phyloP scores from a whole-genome alignment of 2,797 vertebrate species.

The Paratrypauchen microcephalus region DNA sequence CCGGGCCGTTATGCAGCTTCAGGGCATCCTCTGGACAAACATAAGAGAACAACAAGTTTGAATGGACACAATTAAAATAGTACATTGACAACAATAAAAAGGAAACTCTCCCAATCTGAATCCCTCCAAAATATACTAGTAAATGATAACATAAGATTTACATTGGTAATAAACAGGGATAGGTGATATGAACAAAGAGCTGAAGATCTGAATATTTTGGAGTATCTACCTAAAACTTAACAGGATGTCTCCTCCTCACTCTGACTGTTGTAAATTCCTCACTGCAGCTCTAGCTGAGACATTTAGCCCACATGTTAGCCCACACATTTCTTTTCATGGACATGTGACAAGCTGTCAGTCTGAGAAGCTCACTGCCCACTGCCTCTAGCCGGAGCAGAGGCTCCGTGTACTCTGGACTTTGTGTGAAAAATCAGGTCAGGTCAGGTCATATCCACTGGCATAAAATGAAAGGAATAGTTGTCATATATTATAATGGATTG shows the following conservation, averaged over 20 bases:
- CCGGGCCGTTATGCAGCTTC: conserved; percentile 88
- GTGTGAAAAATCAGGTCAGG: conserved; percentile 18
- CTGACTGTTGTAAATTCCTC: conserved; percentile 74
- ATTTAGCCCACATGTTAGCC: conserved; percentile 55
- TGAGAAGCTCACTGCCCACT: conserved; percentile 27
- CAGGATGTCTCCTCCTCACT: conserved; percentile 46
- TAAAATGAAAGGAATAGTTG: conserved; percentile 51
- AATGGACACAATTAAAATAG: background rate
- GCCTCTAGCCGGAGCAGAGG: conserved; percentile 28
- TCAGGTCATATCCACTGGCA: conserved; percentile 56
- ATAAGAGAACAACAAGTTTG: conserved; percentile 7
- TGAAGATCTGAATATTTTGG: background rate
- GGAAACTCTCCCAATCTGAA: background rate
- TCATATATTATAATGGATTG: conserved; percentile 51
- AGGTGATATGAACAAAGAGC: no score
- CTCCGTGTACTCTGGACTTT: conserved; percentile 19
- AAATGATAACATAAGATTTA: background rate
- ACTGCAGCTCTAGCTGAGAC: conserved; percentile 61
- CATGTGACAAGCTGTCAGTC: conserved; percentile 56
- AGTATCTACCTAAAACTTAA: conserved; percentile 4
- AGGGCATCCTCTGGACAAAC: conserved; percentile 83
- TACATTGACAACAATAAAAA: no score
- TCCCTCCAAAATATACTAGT: background rate
- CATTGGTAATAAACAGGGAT: background rate
- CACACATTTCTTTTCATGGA: conserved; percentile 66